Evolutionary conservation across 2,113 vertebrate genomes (phyloP), one percentile per base, ranked within the genome.

Genomic region (Petroica traversi): DNA sequence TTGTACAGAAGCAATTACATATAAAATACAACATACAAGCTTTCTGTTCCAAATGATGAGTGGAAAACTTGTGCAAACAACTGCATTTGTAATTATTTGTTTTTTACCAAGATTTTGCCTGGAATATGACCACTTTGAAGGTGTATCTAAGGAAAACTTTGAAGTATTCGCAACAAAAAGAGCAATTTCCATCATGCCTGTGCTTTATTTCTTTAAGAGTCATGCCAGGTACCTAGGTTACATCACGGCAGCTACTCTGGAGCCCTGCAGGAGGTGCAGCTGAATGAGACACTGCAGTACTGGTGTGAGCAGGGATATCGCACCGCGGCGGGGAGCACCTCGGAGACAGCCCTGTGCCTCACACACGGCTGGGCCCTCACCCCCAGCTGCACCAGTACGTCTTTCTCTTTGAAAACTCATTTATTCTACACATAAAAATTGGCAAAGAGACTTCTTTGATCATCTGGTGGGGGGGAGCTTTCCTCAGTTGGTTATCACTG

Each of bases 301-400:
- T 16, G 38, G 3, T 98, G 98, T 11, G 67, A 88, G 8, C 33
- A 59, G 3, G 98, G 98, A 1, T 98, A 96, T 54, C 73, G 12
- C 18, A 94, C 95, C 0, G 55, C 97, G 0, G 73, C 94, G 25
- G 98, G 98, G 5, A 90, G 49, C 51, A 20, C 62, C 29, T 19
- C 31, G 0, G 98, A 86, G 25, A 69, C 69, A 7, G 95, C 45
- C 0, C 92, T 96, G 13, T 98, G 98, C 58, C 92, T 22, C 4
- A 1, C 85, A 0, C 66, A 72, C 0, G 98, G 98, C 5, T 98
- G 98, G 98, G 94, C 93, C 13, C 87, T 79, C 14, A 11, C 76
- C 7, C 98, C 98, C 6, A 64, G 69, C 22, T 98, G 98, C 71
- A 75, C 88, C 41, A 95, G 98, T 98, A 97, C 4, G 98, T 97